Evolutionary conservation across 2,888 invertebrate species (phyloP).

Genomic region (Drosophila mulleri): DNA sequence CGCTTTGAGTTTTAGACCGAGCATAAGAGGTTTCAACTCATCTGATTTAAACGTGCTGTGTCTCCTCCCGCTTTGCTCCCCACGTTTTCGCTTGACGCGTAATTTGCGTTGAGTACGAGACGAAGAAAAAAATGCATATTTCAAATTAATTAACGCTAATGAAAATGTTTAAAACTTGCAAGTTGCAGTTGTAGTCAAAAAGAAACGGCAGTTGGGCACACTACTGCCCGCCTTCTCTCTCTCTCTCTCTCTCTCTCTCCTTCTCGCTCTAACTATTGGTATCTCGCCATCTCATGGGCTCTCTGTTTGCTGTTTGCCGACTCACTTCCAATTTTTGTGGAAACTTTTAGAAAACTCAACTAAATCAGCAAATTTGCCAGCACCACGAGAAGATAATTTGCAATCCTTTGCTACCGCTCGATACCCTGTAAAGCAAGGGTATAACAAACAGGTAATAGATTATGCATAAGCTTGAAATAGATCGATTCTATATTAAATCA

Average conservation of each 20-base stretch:
- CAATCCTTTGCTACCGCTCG: neutral
- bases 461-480: neutral
- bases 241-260: neutral
- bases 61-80: neutral
- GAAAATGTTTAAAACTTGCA: slow-evolving; percentile 79
- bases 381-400: slow-evolving; percentile 19
- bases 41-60: slow-evolving; percentile 34
- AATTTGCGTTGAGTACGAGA: slow-evolving; percentile 66
- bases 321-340: slow-evolving; percentile 37
- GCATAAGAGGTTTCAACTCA: slow-evolving; percentile 68
- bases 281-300: slow-evolving; percentile 2
- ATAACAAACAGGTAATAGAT: neutral
- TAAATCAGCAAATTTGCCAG: slow-evolving; percentile 62
- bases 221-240: neutral
- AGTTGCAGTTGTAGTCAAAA: slow-evolving; percentile 55
- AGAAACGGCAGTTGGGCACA: slow-evolving; percentile 1
- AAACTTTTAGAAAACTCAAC: slow-evolving; percentile 43
- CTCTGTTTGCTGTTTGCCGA: slow-evolving; percentile 40
- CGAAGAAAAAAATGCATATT: slow-evolving; percentile 71
- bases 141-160: slow-evolving; percentile 83
- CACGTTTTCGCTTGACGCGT: slow-evolving; percentile 37
- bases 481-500: neutral
- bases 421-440: slow-evolving; percentile 2
- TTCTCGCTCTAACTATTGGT: slow-evolving; percentile 2
- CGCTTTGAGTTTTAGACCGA: slow-evolving; percentile 75